Evolutionary conservation across 2,797 vertebrate species (phyloP).

Genomic region (Sebastolobus alascanus): DNA sequence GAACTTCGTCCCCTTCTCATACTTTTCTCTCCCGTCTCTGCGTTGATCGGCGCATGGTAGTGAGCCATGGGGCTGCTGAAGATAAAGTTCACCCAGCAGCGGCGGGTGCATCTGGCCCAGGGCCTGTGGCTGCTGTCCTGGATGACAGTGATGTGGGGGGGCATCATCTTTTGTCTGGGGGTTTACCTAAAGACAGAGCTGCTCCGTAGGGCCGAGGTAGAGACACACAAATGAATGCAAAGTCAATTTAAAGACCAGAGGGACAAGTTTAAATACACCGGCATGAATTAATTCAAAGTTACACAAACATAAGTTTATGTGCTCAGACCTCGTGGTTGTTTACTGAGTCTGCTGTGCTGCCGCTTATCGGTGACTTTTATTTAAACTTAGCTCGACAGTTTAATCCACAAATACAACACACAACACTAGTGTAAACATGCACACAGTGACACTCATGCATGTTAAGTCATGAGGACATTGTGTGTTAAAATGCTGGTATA

Average conservation of each 20-base stretch:
- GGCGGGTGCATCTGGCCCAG: constrained; percentile 95
- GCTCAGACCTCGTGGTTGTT: constrained; percentile 28
- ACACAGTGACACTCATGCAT: constrained; percentile 14
- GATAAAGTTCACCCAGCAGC: constrained; percentile 93
- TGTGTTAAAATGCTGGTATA: neutral
- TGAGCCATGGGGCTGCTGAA: constrained; percentile 90
- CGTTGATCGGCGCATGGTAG: constrained; percentile 29
- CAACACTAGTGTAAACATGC: constrained; percentile 33
- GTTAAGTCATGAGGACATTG: neutral
- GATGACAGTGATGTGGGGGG: constrained; percentile 91
- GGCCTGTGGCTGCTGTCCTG: constrained; percentile 98
- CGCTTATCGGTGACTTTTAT: constrained; percentile 24
- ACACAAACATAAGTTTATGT: constrained; percentile 27
- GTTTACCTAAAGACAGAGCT: constrained; percentile 96
- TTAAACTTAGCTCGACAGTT: constrained; percentile 26
- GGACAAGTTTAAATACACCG: neutral
- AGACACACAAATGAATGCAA: constrained; percentile 21
- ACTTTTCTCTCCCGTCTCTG: constrained; percentile 20
- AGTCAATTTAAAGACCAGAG: neutral
- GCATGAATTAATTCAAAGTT: constrained; percentile 18
- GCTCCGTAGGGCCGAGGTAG: constrained; percentile 91
- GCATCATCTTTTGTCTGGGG: constrained; percentile 91
- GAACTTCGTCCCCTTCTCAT: constrained; percentile 6
- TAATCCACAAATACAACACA: constrained; percentile 42
- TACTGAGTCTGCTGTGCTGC: constrained; percentile 12